Conservation (phyloP, 2,797 vertebrate genomes). For the Lagorchestes hirsutus region DNA sequence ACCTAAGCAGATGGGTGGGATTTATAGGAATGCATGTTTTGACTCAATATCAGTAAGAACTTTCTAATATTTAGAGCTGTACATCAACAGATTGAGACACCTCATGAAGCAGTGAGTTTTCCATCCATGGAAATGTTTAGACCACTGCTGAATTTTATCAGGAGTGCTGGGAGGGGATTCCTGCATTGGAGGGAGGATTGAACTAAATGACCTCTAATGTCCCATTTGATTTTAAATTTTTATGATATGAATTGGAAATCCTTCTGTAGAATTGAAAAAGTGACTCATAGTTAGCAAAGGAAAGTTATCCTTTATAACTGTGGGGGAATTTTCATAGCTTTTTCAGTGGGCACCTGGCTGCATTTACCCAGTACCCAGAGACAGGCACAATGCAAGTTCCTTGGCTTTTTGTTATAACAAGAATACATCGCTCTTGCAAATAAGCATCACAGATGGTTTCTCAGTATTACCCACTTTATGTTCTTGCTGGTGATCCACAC, state of each 20-base stretch:
- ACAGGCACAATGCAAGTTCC: neutral
- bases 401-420: neutral
- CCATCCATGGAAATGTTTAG: neutral
- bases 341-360: neutral
- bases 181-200: neutral
- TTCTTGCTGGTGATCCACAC: constrained; percentile 48
- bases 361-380: neutral
- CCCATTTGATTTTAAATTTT: neutral
- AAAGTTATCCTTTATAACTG: neutral
- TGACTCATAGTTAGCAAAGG: neutral
- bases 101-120: constrained; percentile 11
- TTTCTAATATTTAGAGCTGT: constrained; percentile 29
- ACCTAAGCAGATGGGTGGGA: neutral
- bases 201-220: neutral
- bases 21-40: neutral
- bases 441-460: constrained; percentile 39
- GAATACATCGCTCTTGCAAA: constrained; percentile 37
- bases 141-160: neutral
- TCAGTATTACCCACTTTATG: constrained; percentile 1
- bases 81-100: neutral
- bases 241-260: neutral
- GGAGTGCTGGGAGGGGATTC: neutral
- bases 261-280: neutral
- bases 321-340: neutral
- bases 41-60: neutral